phyloP scores from a whole-genome alignment of 2,888 invertebrate genomes.

The Rhodophaea formosa region DNA sequence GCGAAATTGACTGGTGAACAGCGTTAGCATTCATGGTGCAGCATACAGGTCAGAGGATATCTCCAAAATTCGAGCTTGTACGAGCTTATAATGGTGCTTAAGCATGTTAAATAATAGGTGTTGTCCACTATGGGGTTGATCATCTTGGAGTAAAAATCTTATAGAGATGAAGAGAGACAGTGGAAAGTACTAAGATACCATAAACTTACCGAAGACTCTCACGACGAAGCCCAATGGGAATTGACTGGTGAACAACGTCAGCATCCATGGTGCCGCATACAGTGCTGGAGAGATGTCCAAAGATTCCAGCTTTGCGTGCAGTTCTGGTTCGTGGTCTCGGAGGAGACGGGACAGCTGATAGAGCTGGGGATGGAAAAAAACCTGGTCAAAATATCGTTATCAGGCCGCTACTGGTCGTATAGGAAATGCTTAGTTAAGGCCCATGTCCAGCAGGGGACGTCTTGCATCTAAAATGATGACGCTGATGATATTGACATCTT shows the following conservation, averaged over 20 bases:
- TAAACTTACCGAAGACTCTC: conserved; percentile 89
- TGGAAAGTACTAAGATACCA: too few relatives aligned
- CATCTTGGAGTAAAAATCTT: too few relatives aligned
- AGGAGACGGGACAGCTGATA: conserved; percentile 96
- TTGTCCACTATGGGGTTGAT: too few relatives aligned
- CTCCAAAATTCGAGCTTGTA: conserved; percentile 93
- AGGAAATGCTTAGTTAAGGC: too few relatives aligned
- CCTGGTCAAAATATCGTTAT: too few relatives aligned
- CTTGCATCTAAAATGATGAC: too few relatives aligned
- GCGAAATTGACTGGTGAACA: conserved; percentile 98
- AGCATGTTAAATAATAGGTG: too few relatives aligned
- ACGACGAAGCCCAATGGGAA: conserved; percentile 98
- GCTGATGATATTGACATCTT: too few relatives aligned
- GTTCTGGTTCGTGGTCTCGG: conserved; percentile 91
- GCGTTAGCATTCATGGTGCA: conserved; percentile 97
- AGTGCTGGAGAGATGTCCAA: conserved; percentile 96
- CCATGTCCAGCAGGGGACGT: too few relatives aligned
- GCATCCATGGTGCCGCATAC: conserved; percentile 98
- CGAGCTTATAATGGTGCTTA: too few relatives aligned
- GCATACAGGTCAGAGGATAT: conserved; percentile 97
- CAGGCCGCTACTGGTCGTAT: not conserved
- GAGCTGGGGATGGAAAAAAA: conserved; percentile 78
- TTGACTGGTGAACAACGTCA: conserved; percentile 97
- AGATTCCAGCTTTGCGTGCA: conserved; percentile 92
- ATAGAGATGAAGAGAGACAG: too few relatives aligned